These are phyloP conservation scores for Ceryle rudis DNA, from an alignment of 2,797 vertebrate genomes.

Conservation along the genomic window DNA sequence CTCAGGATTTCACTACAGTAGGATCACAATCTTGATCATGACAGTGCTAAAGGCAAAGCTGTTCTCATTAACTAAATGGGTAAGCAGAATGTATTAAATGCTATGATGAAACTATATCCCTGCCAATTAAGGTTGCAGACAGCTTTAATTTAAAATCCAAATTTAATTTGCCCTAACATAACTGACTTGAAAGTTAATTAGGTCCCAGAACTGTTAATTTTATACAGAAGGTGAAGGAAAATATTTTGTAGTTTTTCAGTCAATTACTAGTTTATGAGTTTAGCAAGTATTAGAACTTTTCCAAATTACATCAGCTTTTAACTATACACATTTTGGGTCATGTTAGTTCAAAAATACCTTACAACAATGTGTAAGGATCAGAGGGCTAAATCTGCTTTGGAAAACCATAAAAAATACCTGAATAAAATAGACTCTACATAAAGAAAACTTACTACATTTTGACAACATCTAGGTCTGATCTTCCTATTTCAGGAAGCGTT, in stretches of 20 bases:
- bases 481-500: background rate
- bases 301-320: background rate
- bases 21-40: background rate
- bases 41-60: background rate
- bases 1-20: background rate
- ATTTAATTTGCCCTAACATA: background rate
- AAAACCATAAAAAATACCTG: background rate
- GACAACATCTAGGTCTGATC: background rate
- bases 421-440: background rate
- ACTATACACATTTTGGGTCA: background rate
- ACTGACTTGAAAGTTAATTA: background rate
- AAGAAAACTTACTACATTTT: background rate
- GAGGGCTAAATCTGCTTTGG: background rate
- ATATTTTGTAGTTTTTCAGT: background rate
- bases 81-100: background rate
- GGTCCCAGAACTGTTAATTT: background rate
- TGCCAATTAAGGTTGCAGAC: background rate
- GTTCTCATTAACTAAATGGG: background rate
- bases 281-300: background rate
- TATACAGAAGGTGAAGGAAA: background rate
- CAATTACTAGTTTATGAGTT: background rate
- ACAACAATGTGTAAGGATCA: background rate
- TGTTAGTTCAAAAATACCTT: background rate
- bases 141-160: constrained; percentile 8
- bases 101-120: background rate